Percentiles rank a stretch among this genome's conserved stretches.
phyloP scores from a whole-genome alignment of 2,888 invertebrate species.

The Dryocosmus kuriphilus region DNA sequence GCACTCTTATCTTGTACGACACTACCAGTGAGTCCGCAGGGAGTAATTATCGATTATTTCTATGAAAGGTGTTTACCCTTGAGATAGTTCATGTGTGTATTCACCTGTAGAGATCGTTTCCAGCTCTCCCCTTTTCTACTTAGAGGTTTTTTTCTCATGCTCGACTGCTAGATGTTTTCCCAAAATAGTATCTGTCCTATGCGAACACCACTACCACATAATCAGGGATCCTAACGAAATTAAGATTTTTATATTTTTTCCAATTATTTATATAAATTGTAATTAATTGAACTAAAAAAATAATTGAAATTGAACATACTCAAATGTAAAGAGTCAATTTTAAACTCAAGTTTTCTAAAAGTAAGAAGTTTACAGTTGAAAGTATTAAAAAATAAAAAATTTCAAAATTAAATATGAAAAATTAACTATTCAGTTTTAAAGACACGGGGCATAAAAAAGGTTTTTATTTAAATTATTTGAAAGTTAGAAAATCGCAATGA shows the following conservation, averaged over 20 bases:
- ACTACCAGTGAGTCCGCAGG: conserved; percentile 77
- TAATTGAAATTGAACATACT: too few species aligned
- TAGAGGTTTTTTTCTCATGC: conserved; percentile 8
- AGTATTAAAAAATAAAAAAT: too few species aligned
- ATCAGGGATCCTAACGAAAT: not conserved
- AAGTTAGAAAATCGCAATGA: too few species aligned
- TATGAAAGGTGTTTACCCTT: conserved; percentile 58
- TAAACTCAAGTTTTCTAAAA: too few species aligned
- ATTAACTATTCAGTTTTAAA: too few species aligned
- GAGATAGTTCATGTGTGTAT: conserved; percentile 53
- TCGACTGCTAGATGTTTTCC: conserved; percentile 1
- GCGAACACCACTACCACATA: not conserved
- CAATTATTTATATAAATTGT: not conserved
- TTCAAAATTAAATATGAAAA: too few species aligned
- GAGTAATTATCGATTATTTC: conserved; percentile 75
- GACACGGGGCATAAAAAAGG: too few species aligned
- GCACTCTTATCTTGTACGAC: conserved; percentile 77
- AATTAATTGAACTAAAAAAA: too few species aligned
- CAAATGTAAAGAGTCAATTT: too few species aligned
- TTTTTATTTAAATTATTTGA: too few species aligned
- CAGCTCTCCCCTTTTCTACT: not conserved
- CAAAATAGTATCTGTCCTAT: not conserved
- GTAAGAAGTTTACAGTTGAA: too few species aligned
- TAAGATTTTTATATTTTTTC: not conserved
- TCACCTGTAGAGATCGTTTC: conserved; percentile 25